Evolutionary conservation across 1,140 invertebrate genomes (phyloP), one percentile per base, ranked within the genome.

Genomic region (Pararge aegeria): DNA sequence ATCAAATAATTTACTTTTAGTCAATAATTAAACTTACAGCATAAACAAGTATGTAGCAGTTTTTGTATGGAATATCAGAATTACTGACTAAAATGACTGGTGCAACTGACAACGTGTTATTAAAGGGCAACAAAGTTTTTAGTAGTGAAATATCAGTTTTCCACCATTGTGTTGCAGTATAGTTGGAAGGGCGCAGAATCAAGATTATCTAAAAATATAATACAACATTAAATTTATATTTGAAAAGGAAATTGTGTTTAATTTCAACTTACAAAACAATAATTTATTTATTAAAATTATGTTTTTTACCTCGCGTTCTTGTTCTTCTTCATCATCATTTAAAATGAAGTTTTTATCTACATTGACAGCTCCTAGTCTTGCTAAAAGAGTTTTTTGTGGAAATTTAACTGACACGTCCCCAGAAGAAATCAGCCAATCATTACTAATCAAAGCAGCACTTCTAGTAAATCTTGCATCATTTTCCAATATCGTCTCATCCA

Each of bases 281-380:
- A n/a, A n/a, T 37, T 37, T 37, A 37, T 37, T 37, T 37, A 37
- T 12, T 37, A n/a, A n/a, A n/a, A n/a, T n/a, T n/a, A n/a, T n/a
- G n/a, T n/a, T n/a, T n/a, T n/a, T 56, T 53, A 87, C 86, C 73
- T 89, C 84, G 13, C 78, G 72, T 53, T 87, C 84, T 50, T 89
- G 86, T 61, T 89, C 86, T 55, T 79, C 69, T 30, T 89, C 84
- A 46, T 89, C 86, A 71, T 89, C 84, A 54, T 85, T 81, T 0
- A 87, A 54, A 2, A 73, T 77, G n/a, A 82, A 77, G 16, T 80
- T 77, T 5, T 54, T 15, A 53, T 89, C 83, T 24, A 87, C 66
- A 10, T 27, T 58, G 7, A 79, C 20, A 19, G 83, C 75, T 6
- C 86, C 86, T 20, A 73, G 44, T 55, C 84, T 77, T 0, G 84